These are phyloP conservation scores for Esox masquinongy DNA, from an alignment of 2,797 vertebrate genomes.

Conservation along the genomic window DNA sequence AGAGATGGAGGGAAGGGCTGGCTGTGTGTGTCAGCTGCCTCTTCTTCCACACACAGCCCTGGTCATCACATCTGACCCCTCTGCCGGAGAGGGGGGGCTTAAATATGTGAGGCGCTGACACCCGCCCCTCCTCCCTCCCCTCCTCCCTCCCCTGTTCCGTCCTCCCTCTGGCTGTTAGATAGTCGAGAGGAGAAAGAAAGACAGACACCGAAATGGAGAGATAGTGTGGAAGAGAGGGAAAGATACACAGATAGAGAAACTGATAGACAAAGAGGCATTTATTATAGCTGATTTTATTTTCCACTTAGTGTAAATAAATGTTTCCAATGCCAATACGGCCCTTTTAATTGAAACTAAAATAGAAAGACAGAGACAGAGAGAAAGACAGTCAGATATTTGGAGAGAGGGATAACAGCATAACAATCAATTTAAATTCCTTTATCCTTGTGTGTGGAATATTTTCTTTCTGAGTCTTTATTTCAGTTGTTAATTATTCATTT, in stretches of 20 bases:
- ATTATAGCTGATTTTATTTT: too few species aligned
- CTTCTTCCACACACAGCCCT: constrained; percentile 37
- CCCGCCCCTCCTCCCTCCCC: constrained; percentile 1
- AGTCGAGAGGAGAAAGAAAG: constrained; percentile 13
- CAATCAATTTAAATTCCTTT: too few species aligned
- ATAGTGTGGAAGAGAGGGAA: too few species aligned
- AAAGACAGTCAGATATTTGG: constrained; percentile 1
- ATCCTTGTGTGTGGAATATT: too few species aligned
- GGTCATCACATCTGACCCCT: constrained; percentile 73
- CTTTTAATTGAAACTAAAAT: too few species aligned
- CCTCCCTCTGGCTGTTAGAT: constrained; percentile 20
- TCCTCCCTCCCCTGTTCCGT: constrained; percentile 2
- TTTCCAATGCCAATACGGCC: too few species aligned
- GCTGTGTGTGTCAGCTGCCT: constrained; percentile 56
- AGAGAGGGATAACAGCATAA: too few species aligned
- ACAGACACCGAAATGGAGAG: neutral
- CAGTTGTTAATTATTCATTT: too few species aligned
- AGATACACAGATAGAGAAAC: too few species aligned
- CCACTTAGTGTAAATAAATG: neutral
- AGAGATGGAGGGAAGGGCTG: constrained; percentile 28
- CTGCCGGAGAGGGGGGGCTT: constrained; percentile 44
- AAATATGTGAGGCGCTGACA: constrained; percentile 40
- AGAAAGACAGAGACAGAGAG: neutral
- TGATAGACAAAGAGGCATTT: too few species aligned
- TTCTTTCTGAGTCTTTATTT: too few species aligned